These are phyloP conservation scores for Cololabis saira DNA, from an alignment of 2,113 vertebrate genomes.

Conservation along the genomic window DNA sequence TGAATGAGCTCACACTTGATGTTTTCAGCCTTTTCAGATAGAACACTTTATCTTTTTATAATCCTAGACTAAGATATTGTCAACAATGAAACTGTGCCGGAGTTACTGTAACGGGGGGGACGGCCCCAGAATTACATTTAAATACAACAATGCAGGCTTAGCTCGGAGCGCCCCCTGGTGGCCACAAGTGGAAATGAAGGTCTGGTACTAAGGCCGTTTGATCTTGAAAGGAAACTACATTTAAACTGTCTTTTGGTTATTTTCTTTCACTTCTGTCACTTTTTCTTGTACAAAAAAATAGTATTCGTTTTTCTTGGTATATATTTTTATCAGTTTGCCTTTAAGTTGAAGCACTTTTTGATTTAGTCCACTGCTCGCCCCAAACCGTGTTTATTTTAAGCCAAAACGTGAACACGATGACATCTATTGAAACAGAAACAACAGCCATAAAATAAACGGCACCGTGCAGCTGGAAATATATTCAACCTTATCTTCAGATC, in stretches of 20 bases:
- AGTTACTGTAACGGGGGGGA: background rate
- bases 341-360: constrained; percentile 68
- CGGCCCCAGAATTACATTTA: background rate
- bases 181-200: constrained; percentile 24
- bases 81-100: constrained; percentile 29
- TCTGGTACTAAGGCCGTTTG: constrained; percentile 16
- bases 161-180: constrained; percentile 60
- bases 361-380: constrained; percentile 57
- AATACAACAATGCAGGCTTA: constrained; percentile 28
- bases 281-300: constrained; percentile 10
- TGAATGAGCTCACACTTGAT: no score
- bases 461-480: constrained; percentile 11
- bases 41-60: constrained; percentile 24
- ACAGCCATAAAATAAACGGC: no score
- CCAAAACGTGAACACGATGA: constrained; percentile 43
- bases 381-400: no score
- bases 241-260: constrained; percentile 21
- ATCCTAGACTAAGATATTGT: constrained; percentile 30
- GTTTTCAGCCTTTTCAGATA: no score
- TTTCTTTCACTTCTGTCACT: constrained; percentile 17
- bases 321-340: constrained; percentile 63
- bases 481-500: constrained; percentile 14
- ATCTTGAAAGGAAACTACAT: constrained; percentile 20
- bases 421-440: constrained; percentile 30
- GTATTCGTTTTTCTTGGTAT: constrained; percentile 26